These are phyloP conservation scores for Phasianus colchicus DNA, from an alignment of 2,113 vertebrate genomes.

Conservation along the genomic window DNA sequence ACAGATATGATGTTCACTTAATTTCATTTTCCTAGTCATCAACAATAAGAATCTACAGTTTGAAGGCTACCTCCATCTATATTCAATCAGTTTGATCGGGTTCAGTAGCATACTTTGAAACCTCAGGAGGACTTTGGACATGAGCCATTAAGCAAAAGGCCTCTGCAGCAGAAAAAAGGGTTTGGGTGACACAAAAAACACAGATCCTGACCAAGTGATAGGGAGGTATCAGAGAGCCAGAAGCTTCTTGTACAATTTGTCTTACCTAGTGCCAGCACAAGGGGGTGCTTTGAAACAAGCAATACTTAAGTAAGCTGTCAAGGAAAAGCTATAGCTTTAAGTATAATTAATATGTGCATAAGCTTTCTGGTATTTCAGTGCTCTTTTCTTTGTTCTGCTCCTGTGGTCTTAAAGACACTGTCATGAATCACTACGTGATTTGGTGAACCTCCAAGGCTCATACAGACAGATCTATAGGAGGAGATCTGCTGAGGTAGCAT, in stretches of 20 bases:
- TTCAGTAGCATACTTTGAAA: not conserved
- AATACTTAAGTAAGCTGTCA: not conserved
- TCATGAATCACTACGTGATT: not conserved
- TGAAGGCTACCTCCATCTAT: not conserved
- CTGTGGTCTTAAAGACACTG: constrained; percentile 18
- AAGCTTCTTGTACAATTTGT: constrained; percentile 2
- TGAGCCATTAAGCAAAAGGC: not conserved
- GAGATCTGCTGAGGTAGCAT: not conserved
- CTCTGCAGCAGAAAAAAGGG: not conserved
- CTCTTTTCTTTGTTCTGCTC: constrained; percentile 13
- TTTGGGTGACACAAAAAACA: not conserved
- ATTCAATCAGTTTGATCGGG: not conserved
- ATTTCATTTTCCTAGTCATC: not conserved
- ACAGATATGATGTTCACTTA: not conserved
- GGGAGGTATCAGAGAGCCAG: not conserved
- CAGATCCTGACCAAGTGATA: not conserved
- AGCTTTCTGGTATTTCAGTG: not conserved
- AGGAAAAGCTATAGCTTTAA: constrained; percentile 18
- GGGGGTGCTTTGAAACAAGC: constrained; percentile 59
- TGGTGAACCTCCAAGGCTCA: not conserved
- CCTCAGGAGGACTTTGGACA: not conserved
- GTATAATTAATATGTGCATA: not conserved
- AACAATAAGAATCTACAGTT: not conserved
- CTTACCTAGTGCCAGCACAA: constrained; percentile 46
- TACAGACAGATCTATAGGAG: constrained; percentile 19